Conservation (phyloP, 1,140 invertebrate genomes). For the Limonius californicus region DNA sequence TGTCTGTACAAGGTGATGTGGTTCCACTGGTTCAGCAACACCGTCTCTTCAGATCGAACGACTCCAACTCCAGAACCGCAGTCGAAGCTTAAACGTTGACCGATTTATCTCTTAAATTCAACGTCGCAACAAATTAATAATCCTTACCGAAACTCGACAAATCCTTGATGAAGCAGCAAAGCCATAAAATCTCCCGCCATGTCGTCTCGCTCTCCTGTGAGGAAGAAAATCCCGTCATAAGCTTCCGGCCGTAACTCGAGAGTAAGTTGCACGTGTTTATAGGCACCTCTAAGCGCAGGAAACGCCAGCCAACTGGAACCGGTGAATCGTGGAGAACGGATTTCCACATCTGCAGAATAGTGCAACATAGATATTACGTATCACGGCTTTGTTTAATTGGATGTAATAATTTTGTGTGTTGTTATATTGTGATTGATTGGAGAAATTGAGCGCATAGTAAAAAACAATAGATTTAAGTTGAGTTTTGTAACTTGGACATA, state of each 20-base stretch:
- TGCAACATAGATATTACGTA: too few relatives aligned
- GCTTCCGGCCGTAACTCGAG: slow-evolving; percentile 84
- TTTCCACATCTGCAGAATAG: slow-evolving; percentile 59
- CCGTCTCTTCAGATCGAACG: slow-evolving; percentile 77
- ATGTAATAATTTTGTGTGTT: too few relatives aligned
- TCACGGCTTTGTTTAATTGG: too few relatives aligned
- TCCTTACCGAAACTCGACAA: slow-evolving; percentile 85
- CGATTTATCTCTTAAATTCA: neutral
- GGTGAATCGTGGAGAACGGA: slow-evolving; percentile 76
- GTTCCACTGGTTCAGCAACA: slow-evolving; percentile 88
- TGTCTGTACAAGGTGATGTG: slow-evolving; percentile 82
- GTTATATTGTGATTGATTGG: too few relatives aligned
- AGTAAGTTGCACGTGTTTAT: slow-evolving; percentile 75
- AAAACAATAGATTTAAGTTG: too few relatives aligned
- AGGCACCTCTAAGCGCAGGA: slow-evolving; percentile 74
- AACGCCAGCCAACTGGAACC: slow-evolving; percentile 80
- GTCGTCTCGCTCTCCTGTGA: slow-evolving; percentile 87
- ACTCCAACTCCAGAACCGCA: slow-evolving; percentile 90
- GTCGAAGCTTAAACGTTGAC: slow-evolving; percentile 74
- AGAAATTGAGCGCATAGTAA: too few relatives aligned
- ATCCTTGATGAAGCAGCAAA: slow-evolving; percentile 78
- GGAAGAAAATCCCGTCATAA: slow-evolving; percentile 75
- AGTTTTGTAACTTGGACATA: too few relatives aligned
- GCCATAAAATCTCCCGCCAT: slow-evolving; percentile 91
- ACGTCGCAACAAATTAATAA: neutral